Evolutionary conservation across 1,140 invertebrate genomes (phyloP).

Genomic region (Neotoxoptera formosana): DNA sequence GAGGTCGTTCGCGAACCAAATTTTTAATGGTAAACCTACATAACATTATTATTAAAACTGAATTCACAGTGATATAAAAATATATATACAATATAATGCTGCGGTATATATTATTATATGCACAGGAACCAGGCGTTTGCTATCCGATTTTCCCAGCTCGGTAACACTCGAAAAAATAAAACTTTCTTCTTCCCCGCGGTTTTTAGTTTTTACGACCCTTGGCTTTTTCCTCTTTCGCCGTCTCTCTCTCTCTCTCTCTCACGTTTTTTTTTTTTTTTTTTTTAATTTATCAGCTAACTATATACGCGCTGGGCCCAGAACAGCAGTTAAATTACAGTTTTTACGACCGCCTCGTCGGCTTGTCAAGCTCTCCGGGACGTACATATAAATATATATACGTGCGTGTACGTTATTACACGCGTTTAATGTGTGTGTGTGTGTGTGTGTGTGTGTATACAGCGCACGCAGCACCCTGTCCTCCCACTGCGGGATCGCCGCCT

Average conservation of each 20-base stretch:
- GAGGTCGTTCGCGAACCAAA: background rate
- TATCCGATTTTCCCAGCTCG: background rate
- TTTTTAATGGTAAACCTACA: background rate
- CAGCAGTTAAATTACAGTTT: slow-evolving; percentile 55
- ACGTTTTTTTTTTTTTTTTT: slow-evolving; percentile 17
- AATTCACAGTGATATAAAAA: background rate
- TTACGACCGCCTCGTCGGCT: slow-evolving; percentile 50
- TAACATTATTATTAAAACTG: background rate
- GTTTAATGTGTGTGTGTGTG: background rate
- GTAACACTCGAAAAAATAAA: slow-evolving; percentile 20
- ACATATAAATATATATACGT: background rate
- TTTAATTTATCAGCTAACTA: slow-evolving; percentile 57
- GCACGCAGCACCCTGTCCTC: background rate
- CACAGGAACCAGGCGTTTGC: background rate
- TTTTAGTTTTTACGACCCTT: slow-evolving; percentile 49
- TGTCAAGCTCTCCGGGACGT: slow-evolving; percentile 49
- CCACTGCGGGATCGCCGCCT: slow-evolving; percentile 27
- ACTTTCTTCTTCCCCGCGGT: slow-evolving; percentile 55
- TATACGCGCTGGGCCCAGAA: background rate
- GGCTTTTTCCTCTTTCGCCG: background rate
- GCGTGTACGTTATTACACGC: background rate
- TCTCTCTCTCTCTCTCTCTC: background rate
- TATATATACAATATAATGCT: background rate
- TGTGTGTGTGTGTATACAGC: background rate
- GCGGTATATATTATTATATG: background rate